Percentiles rank a stretch among this genome's conserved stretches.
These are phyloP conservation scores for Macrobrachium nipponense DNA, from an alignment of 1,140 invertebrate species.

Conservation along the genomic window DNA sequence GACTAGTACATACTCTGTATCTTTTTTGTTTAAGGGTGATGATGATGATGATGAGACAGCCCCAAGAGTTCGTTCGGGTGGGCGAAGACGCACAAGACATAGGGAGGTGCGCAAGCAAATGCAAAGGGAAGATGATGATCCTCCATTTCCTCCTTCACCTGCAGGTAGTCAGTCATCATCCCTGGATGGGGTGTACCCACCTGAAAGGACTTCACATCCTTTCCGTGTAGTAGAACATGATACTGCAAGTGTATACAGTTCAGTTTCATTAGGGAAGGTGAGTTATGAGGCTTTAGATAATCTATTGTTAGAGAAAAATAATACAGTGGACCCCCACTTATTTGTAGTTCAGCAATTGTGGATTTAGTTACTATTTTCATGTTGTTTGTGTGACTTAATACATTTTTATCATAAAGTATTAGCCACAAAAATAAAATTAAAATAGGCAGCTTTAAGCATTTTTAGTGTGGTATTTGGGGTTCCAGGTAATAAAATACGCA, in stretches of 20 bases:
- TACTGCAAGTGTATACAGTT: constrained; percentile 85
- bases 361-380: too few species aligned
- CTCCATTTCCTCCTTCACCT: constrained; percentile 75
- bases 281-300: constrained; percentile 68
- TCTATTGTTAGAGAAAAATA: too few species aligned
- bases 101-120: constrained; percentile 82
- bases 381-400: too few species aligned
- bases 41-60: constrained; percentile 45
- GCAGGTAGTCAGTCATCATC: constrained; percentile 84
- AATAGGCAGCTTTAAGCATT: too few species aligned
- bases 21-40: constrained; percentile 26
- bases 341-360: too few species aligned
- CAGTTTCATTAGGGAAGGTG: constrained; percentile 84
- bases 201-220: constrained; percentile 77
- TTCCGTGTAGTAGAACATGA: constrained; percentile 88
- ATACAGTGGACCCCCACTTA: too few species aligned
- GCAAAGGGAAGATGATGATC: constrained; percentile 85
- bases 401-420: too few species aligned
- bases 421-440: too few species aligned
- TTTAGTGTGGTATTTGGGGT: too few species aligned
- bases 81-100: constrained; percentile 31
- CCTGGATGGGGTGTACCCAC: constrained; percentile 74
- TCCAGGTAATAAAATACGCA: too few species aligned
- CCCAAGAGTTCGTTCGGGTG: constrained; percentile 27
- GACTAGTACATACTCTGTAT: neutral